These are phyloP conservation scores for Rhea pennata DNA, from an alignment of 2,113 vertebrate genomes.

Conservation along the genomic window DNA sequence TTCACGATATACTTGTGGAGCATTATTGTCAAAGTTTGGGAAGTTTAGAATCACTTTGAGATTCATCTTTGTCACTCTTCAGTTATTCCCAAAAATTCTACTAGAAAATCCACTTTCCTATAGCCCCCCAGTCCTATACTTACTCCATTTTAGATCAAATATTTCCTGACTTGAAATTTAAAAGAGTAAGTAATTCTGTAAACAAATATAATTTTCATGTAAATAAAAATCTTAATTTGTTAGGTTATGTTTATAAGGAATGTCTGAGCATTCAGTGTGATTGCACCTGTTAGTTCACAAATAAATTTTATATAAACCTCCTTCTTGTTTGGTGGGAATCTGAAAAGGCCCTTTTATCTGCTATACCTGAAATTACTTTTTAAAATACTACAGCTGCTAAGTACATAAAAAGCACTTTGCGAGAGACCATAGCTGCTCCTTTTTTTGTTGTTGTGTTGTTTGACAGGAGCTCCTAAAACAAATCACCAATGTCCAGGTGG, in stretches of 20 bases:
- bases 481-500: not conserved
- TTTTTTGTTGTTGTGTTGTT: conserved; percentile 4
- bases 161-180: not conserved
- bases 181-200: not conserved
- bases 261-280: not conserved
- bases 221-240: not conserved
- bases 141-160: not conserved
- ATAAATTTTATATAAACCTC: not conserved
- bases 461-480: conserved; percentile 27
- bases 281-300: not conserved
- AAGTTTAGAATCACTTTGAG: not conserved
- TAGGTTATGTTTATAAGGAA: not conserved
- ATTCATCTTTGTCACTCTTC: not conserved
- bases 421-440: not conserved
- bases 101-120: not conserved
- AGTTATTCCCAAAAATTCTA: not conserved
- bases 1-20: not conserved
- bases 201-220: not conserved
- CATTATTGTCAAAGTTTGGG: not conserved
- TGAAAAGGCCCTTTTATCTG: not conserved
- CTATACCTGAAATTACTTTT: not conserved
- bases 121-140: fast-evolving
- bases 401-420: not conserved
- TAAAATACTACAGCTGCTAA: not conserved
- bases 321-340: not conserved